These are phyloP conservation scores for Lasiurus cinereus DNA, from an alignment of 2,113 vertebrate species.

Conservation along the genomic window DNA sequence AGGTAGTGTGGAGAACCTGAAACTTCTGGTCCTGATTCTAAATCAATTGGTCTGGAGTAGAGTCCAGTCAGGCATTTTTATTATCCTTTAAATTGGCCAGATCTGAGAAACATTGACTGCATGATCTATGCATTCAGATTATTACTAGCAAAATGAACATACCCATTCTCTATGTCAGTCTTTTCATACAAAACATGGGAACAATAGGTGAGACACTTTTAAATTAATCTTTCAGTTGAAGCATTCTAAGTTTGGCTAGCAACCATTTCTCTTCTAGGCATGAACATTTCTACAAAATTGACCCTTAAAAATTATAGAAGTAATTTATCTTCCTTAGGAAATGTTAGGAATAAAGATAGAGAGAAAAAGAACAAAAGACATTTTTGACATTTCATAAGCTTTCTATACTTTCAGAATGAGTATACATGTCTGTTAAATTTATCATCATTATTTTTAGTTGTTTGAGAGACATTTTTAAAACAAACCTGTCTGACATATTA, in stretches of 20 bases:
- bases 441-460: background rate
- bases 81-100: background rate
- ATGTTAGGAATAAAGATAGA: constrained; percentile 24
- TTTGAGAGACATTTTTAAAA: background rate
- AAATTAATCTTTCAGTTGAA: background rate
- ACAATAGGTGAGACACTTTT: background rate
- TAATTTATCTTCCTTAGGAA: background rate
- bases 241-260: background rate
- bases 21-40: background rate
- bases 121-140: background rate
- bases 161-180: background rate
- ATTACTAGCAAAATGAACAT: background rate
- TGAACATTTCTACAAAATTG: background rate
- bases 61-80: background rate
- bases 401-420: background rate
- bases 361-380: background rate
- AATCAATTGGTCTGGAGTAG: background rate
- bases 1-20: background rate
- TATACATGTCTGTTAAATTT: background rate
- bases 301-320: background rate
- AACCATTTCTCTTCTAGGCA: background rate
- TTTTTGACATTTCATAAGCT: background rate
- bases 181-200: background rate
- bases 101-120: background rate
- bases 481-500: background rate